These are phyloP conservation scores for Perizoma flavofasciatum DNA, from an alignment of 2,888 invertebrate species.

Conservation along the genomic window DNA sequence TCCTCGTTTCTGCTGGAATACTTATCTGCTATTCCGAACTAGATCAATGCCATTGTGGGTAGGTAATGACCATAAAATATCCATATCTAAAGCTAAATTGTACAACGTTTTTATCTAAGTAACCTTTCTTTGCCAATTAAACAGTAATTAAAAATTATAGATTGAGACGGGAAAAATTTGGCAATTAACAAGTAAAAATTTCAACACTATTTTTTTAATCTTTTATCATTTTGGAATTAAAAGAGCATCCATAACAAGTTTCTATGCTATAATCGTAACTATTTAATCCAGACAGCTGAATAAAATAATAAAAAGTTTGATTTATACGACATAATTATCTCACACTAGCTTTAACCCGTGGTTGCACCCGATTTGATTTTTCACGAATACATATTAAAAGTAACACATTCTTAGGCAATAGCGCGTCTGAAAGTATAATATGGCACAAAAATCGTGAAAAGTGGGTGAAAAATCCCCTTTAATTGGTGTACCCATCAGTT, in stretches of 20 bases:
- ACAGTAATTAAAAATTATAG: too few relatives aligned
- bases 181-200: too few relatives aligned
- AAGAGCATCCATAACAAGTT: neutral
- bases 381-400: neutral
- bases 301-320: neutral
- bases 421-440: neutral
- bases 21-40: neutral
- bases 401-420: too few relatives aligned
- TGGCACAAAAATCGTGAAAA: neutral
- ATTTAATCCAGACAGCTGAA: neutral
- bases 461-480: neutral
- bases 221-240: neutral
- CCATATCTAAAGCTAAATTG: neutral
- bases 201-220: neutral
- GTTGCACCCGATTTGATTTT: neutral
- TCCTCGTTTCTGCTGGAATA: too few relatives aligned
- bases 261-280: neutral
- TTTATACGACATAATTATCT: constrained; percentile 18
- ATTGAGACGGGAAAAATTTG: too few relatives aligned
- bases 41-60: neutral
- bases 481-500: constrained; percentile 2
- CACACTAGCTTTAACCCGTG: constrained; percentile 11
- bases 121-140: neutral
- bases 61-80: neutral
- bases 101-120: neutral